Conservation (phyloP, 2,888 invertebrate species). For the Tipula vernalis region DNA sequence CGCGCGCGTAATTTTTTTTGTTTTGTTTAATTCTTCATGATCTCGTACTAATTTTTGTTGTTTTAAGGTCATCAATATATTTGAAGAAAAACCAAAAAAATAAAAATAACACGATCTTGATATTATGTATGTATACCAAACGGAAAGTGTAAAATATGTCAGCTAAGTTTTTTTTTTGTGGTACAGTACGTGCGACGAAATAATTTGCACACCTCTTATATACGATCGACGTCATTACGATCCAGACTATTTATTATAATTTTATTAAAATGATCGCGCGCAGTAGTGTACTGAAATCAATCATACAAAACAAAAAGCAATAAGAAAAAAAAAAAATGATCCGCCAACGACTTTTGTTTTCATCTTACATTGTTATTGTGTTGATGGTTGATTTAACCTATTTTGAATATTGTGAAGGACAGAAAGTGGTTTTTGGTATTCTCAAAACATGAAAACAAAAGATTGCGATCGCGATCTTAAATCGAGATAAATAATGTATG, state of each 20-base stretch:
- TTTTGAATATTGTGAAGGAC: not conserved
- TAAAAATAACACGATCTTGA: not conserved
- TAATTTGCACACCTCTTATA: not conserved
- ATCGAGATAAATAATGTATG: not conserved
- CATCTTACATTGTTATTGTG: not conserved
- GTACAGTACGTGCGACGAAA: not conserved
- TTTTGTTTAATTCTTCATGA: not conserved
- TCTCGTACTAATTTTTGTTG: not conserved
- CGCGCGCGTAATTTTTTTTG: not conserved
- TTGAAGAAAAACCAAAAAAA: not conserved
- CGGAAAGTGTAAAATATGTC: not conserved
- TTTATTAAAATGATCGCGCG: not conserved
- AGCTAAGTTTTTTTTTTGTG: not conserved
- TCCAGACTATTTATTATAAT: not conserved
- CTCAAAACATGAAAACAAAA: not conserved
- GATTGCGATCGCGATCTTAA: not conserved
- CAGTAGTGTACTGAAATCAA: not conserved
- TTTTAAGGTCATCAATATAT: not conserved
- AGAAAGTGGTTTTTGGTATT: not conserved
- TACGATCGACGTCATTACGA: not conserved
- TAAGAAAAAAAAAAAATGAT: not conserved
- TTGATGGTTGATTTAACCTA: not conserved
- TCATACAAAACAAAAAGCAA: not conserved
- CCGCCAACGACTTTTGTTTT: conserved; percentile 4
- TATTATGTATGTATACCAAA: not conserved